Percentiles rank a stretch among this genome's conserved stretches.
Conservation (phyloP, 2,113 vertebrate genomes). For the Syrrhaptes paradoxus region DNA sequence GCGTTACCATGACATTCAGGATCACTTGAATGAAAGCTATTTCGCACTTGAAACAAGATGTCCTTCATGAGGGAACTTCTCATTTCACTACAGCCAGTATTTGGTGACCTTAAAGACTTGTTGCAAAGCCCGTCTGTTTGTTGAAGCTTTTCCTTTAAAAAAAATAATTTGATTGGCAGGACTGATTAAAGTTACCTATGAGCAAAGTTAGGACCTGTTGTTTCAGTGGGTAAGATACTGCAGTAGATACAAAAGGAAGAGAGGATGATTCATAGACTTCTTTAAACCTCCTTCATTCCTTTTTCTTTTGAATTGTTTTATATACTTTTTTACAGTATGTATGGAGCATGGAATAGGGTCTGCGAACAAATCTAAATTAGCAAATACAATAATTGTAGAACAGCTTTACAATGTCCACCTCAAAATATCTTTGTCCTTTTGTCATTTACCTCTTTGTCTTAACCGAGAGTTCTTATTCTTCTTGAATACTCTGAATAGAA, state of each 20-base stretch:
- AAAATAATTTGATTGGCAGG: background rate
- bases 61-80: slow-evolving; percentile 12
- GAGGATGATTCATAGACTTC: background rate
- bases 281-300: background rate
- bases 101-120: slow-evolving; percentile 35
- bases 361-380: background rate
- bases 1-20: slow-evolving; percentile 26
- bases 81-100: slow-evolving; percentile 18
- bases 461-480: background rate
- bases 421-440: background rate
- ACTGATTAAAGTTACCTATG: background rate
- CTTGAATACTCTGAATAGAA: background rate
- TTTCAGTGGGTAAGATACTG: background rate
- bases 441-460: background rate
- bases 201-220: background rate
- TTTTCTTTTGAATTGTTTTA: background rate
- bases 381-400: background rate
- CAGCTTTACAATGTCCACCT: background rate
- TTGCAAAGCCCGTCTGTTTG: slow-evolving; percentile 34
- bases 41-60: slow-evolving; percentile 20
- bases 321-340: background rate
- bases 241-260: background rate
- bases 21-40: slow-evolving; percentile 14
- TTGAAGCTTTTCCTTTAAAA: background rate
- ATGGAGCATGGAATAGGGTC: background rate